Conservation (phyloP, 2,113 vertebrate species). For the Anser brachyrhynchus region DNA sequence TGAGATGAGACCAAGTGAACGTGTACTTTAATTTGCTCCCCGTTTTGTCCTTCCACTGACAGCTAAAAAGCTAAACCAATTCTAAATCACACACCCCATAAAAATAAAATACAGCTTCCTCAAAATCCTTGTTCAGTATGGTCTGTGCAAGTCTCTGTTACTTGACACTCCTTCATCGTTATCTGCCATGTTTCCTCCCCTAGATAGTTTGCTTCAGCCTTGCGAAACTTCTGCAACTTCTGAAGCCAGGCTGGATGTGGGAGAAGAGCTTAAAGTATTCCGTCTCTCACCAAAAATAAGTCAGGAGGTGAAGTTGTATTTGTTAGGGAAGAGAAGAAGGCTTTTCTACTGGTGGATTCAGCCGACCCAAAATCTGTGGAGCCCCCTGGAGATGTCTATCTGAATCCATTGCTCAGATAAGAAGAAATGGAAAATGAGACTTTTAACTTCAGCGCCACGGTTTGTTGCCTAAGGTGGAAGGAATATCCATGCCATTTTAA, state of each 20-base stretch:
- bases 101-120: constrained; percentile 17
- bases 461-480: neutral
- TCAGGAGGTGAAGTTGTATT: neutral
- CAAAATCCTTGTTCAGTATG: neutral
- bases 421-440: neutral
- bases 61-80: constrained; percentile 10
- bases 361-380: neutral
- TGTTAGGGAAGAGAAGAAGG: neutral
- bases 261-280: neutral
- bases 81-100: neutral
- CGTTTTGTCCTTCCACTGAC: neutral
- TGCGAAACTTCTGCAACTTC: neutral
- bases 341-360: neutral
- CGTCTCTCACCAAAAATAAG: neutral
- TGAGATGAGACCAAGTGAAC: neutral
- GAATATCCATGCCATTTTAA: neutral
- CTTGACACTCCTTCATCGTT: neutral
- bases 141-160: neutral
- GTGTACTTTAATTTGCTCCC: neutral
- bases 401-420: neutral
- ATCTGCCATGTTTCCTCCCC: neutral
- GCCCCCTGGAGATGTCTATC: neutral
- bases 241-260: neutral
- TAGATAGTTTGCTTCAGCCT: neutral
- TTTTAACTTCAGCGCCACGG: neutral